Conservation (phyloP, 2,797 vertebrate genomes). For the Gallirallus australis region DNA sequence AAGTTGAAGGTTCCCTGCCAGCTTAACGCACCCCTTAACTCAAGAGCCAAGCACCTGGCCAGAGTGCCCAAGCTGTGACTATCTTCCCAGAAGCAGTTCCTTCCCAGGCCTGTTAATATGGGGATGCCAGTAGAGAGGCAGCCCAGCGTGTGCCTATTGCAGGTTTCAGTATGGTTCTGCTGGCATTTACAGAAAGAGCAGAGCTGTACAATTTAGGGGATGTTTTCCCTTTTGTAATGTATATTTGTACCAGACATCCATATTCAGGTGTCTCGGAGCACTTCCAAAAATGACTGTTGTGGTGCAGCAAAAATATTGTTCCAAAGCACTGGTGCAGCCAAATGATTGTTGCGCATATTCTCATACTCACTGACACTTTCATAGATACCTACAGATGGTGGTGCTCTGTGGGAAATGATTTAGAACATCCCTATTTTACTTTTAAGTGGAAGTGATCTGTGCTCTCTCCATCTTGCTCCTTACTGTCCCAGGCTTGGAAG, state of each 20-base stretch:
- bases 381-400: neutral
- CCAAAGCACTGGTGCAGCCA: neutral
- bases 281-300: neutral
- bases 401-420: neutral
- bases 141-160: neutral
- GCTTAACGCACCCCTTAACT: neutral
- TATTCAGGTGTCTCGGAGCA: neutral
- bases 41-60: neutral
- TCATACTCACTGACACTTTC: neutral
- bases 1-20: conserved; percentile 42
- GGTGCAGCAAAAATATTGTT: neutral
- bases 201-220: neutral
- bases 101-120: neutral
- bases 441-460: neutral
- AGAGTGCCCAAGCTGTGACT: neutral
- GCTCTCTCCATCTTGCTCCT: neutral
- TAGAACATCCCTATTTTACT: fast-evolving
- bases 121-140: neutral
- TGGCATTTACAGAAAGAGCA: neutral
- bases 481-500: neutral
- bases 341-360: neutral
- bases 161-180: neutral
- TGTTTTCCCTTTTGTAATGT: neutral
- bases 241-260: neutral
- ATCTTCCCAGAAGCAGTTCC: neutral